Evolutionary conservation across 1,140 invertebrate genomes (phyloP).

Genomic region (Augochlora pura): DNA sequence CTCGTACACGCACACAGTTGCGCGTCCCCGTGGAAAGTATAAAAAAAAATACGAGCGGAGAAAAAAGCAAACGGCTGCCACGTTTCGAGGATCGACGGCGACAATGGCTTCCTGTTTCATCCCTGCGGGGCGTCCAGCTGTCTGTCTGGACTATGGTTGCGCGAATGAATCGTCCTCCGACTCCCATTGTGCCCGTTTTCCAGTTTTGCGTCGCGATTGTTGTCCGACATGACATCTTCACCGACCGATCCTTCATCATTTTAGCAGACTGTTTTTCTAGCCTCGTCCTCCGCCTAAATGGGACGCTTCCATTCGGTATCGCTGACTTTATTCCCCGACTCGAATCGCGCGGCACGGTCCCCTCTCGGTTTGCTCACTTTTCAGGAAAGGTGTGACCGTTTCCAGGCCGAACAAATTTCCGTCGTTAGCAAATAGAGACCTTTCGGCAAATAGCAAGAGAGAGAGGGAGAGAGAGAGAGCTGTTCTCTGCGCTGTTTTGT

Average conservation of each 20-base stretch:
- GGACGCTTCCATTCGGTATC: conserved; percentile 33
- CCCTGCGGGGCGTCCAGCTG: conserved; percentile 56
- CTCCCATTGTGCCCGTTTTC: conserved; percentile 54
- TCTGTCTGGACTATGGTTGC: conserved; percentile 49
- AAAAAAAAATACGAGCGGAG: conserved; percentile 14
- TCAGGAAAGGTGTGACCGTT: not conserved
- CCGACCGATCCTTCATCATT: conserved; percentile 49
- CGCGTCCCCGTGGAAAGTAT: conserved; percentile 26
- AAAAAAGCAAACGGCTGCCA: conserved; percentile 37
- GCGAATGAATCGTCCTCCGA: conserved; percentile 52
- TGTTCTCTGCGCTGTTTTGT: not conserved
- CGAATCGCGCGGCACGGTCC: not conserved
- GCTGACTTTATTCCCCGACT: conserved; percentile 22
- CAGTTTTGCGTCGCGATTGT: conserved; percentile 52
- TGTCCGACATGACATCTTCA: conserved; percentile 56
- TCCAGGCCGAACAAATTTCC: not conserved
- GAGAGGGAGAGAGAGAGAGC: not conserved
- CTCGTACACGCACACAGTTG: not conserved
- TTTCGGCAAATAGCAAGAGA: not conserved
- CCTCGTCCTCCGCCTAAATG: not conserved
- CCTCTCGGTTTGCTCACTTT: not conserved
- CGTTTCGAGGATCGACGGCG: conserved; percentile 58
- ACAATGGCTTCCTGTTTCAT: conserved; percentile 59
- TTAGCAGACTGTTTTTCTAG: conserved; percentile 33
- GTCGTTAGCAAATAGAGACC: conserved; percentile 3